These are phyloP conservation scores for Enteromius unitaeniatus DNA, from an alignment of 2,797 vertebrate genomes.

Conservation along the genomic window DNA sequence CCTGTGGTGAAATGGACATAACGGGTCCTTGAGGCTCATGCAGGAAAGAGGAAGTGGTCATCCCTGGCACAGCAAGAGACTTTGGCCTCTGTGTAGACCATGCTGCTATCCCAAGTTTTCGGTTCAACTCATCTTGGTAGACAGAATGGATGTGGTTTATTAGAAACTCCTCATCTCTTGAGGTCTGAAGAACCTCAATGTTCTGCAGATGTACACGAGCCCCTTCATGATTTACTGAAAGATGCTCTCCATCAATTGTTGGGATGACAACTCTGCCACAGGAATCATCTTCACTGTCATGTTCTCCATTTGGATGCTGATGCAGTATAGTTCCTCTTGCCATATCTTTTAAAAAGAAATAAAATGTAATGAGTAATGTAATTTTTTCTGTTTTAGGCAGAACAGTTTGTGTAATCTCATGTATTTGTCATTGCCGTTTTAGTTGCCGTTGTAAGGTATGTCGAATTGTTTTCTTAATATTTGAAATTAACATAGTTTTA, in stretches of 20 bases:
- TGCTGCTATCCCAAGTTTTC: conserved; percentile 71
- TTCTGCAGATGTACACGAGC: conserved; percentile 85
- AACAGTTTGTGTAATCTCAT: not conserved
- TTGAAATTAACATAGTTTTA: conserved; percentile 7
- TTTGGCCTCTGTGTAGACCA: conserved; percentile 83
- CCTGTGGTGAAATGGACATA: conserved; percentile 98
- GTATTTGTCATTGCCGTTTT: not conserved
- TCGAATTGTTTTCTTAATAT: not conserved
- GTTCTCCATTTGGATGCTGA: conserved; percentile 60
- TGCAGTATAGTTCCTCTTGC: conserved; percentile 73
- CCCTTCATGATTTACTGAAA: conserved; percentile 67
- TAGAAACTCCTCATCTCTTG: conserved; percentile 77
- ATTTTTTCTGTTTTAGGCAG: not conserved
- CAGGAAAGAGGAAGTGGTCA: conserved; percentile 81
- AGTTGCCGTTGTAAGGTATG: not conserved
- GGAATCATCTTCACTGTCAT: conserved; percentile 53
- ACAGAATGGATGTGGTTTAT: conserved; percentile 82
- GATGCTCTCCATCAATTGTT: conserved; percentile 82
- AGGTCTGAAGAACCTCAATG: conserved; percentile 79
- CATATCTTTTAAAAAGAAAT: conserved; percentile 67
- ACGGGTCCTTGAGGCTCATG: conserved; percentile 86
- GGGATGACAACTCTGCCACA: conserved; percentile 76
- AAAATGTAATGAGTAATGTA: not conserved
- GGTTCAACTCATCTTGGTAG: conserved; percentile 84
- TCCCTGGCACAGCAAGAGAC: conserved; percentile 90